These are phyloP conservation scores for Sinocyclocheilus grahami DNA, from an alignment of 2,113 vertebrate genomes.

Conservation along the genomic window DNA sequence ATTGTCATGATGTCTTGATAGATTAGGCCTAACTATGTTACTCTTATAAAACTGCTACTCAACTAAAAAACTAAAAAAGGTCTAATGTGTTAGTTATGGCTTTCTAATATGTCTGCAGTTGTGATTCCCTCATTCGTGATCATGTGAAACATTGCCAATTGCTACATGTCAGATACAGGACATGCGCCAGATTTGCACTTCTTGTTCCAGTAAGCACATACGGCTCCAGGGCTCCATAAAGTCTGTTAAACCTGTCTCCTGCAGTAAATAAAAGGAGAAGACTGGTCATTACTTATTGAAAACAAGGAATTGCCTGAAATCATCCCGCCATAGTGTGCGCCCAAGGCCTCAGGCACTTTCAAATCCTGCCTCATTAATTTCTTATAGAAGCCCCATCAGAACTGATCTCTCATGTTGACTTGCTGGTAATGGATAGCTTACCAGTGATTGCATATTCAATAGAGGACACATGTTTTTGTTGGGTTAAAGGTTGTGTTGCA, in stretches of 20 bases:
- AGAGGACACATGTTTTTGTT: constrained; percentile 7
- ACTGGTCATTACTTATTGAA: constrained; percentile 52
- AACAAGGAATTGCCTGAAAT: constrained; percentile 69
- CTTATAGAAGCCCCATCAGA: constrained; percentile 71
- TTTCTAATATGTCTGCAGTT: neutral
- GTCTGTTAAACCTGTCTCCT: constrained; percentile 1
- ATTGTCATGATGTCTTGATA: neutral
- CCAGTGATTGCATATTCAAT: constrained; percentile 37
- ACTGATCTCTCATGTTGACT: constrained; percentile 70
- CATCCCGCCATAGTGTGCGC: constrained; percentile 63
- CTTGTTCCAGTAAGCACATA: constrained; percentile 6
- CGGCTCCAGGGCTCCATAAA: neutral
- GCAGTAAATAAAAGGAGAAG: constrained; percentile 42
- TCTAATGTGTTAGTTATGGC: neutral
- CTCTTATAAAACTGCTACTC: neutral
- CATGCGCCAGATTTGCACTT: neutral
- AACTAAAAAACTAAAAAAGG: neutral
- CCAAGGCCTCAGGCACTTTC: constrained; percentile 63
- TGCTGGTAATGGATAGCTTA: constrained; percentile 11
- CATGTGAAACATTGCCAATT: constrained; percentile 3
- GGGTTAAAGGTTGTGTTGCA: neutral
- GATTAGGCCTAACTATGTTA: neutral
- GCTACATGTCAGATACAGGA: neutral
- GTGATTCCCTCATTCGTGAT: neutral
- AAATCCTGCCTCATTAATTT: constrained; percentile 76